Percentiles rank a stretch among this genome's conserved stretches.
Evolutionary conservation across 2,113 vertebrate species (phyloP).

Genomic region (Oxygymnocypris stewartii): DNA sequence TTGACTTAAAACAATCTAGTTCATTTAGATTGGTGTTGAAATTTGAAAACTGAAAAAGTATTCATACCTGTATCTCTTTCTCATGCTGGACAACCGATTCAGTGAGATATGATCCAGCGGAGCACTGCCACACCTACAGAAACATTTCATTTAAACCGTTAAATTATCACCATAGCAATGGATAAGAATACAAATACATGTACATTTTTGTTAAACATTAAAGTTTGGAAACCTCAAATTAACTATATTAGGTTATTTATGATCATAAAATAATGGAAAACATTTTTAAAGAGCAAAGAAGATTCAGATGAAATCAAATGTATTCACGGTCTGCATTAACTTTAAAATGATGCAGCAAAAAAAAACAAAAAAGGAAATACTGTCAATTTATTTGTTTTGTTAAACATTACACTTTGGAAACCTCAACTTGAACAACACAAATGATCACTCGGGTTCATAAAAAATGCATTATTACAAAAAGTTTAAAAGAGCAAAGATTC

Average conservation of each 20-base stretch:
- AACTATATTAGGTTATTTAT: neutral
- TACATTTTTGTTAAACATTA: neutral
- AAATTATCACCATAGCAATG: neutral
- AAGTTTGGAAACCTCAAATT: neutral
- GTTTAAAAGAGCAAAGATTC: too few relatives aligned
- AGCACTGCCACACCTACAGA: slow-evolving; percentile 89
- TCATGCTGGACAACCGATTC: slow-evolving; percentile 95
- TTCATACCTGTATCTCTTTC: slow-evolving; percentile 94
- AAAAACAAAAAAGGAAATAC: too few relatives aligned
- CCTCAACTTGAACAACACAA: too few relatives aligned
- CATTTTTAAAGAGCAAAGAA: neutral
- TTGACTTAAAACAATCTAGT: neutral
- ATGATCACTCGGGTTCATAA: too few relatives aligned
- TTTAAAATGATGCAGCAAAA: too few relatives aligned
- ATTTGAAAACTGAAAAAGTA: neutral
- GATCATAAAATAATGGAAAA: neutral
- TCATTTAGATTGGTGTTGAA: neutral
- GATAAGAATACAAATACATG: neutral
- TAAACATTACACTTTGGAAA: too few relatives aligned
- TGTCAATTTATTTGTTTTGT: too few relatives aligned
- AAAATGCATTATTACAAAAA: too few relatives aligned
- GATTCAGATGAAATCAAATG: neutral
- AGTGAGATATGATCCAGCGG: slow-evolving; percentile 95
- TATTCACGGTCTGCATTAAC: neutral
- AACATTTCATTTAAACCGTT: neutral